Conservation (phyloP, 2,797 vertebrate genomes). For the Cygnus olor region DNA sequence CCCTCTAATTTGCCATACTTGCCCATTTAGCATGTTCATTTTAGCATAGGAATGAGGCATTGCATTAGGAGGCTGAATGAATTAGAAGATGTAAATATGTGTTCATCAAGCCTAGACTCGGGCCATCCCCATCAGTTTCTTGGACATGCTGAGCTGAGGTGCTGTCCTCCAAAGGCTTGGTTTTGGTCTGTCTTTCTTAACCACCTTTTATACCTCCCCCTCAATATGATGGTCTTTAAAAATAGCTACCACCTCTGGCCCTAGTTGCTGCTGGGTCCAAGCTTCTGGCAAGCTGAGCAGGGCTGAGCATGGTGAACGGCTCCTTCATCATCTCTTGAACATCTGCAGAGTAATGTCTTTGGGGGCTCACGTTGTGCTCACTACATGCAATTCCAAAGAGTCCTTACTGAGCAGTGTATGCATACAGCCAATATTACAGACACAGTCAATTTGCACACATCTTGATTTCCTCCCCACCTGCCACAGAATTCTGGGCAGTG, state of each 20-base stretch:
- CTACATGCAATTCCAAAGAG: neutral
- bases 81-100: neutral
- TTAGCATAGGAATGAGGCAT: neutral
- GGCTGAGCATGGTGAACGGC: neutral
- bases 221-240: neutral
- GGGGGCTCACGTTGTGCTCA: neutral
- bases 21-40: neutral
- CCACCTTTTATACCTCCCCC: neutral
- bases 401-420: neutral
- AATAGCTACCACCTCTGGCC: neutral
- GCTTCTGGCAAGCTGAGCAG: neutral
- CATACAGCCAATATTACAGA: neutral
- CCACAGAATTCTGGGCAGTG: neutral
- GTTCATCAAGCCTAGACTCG: neutral
- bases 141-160: neutral
- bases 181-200: neutral
- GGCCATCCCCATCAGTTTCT: neutral
- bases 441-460: neutral
- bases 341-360: neutral
- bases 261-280: neutral
- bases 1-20: neutral
- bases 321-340: neutral
- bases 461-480: neutral
- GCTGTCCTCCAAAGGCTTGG: neutral
- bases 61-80: neutral